Base-by-base conservation (phyloP, 2,113 vertebrate species). In the Oryzias woworae region DNA sequence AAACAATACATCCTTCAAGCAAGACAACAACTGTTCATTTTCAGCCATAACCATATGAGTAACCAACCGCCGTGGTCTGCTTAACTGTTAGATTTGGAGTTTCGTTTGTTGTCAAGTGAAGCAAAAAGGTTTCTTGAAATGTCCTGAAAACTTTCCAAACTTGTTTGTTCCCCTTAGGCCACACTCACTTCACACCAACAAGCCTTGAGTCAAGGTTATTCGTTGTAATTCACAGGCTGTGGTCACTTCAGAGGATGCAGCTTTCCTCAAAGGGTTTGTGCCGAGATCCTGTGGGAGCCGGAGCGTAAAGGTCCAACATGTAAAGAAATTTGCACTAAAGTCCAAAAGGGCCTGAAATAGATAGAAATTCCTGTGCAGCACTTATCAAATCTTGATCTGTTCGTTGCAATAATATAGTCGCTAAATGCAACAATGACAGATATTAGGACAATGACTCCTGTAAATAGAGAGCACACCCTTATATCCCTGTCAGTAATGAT, bases 301-400 rank as follows among this genome's bases (percentile, higher is more conserved):
- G 65, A 66, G 75, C 46, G 48, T 26, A 42, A 66, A 10, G 53
- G 41, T 53, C 60, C 49, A 65, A 41, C 71, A 71, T 69, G 45
- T 44, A 70, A 53, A 53, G 5, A 41, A 65, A 67, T 62, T 51
- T 63, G 63, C 69, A 61, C 60, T 82, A 24, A 61, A 44, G 61
- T 74, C 60, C 58, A 65, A 61, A 58, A 16, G 41, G 53, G 66
- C 60, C 41, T 18, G 55, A 52, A 56, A 51, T 69, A 13, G 24
- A 10, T 24, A 16, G 16, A 59, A 61, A 26, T 62, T 10, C 41
- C 23, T 36, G 6, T 65, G 36, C 50, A 55, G 51, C 12, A 43
- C 73, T 66, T 49, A 54, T 53, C 49, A 59, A 71, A 48, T 31
- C 15, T 10, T 16, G 18, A 41, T 48, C 59, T 31, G 28, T 47